phyloP scores from a whole-genome alignment of 1,140 invertebrate species.

The Colletes latitarsis region DNA sequence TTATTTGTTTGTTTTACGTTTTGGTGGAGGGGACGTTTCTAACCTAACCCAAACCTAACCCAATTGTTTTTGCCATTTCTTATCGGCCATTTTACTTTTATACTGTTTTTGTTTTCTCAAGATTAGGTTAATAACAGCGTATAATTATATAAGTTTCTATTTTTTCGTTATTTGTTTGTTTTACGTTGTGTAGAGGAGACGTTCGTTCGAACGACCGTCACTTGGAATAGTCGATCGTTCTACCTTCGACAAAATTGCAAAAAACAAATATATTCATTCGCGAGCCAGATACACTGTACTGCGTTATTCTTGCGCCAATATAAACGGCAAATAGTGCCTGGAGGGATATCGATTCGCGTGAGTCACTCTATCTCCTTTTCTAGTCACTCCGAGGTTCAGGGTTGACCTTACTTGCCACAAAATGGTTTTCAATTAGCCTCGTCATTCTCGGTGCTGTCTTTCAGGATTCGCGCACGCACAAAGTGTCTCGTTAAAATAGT shows the following conservation, averaged over 20 bases:
- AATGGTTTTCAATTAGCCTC: constrained; percentile 43
- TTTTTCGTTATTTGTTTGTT: too few relatives aligned
- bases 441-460: neutral
- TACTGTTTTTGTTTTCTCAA: too few relatives aligned
- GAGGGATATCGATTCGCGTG: constrained; percentile 71
- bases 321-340: constrained; percentile 48
- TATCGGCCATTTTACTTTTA: too few relatives aligned
- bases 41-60: too few relatives aligned
- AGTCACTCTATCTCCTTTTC: constrained; percentile 64
- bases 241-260: constrained; percentile 3
- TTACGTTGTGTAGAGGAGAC: too few relatives aligned
- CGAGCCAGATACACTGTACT: constrained; percentile 1
- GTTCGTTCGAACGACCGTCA: neutral
- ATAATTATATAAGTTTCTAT: too few relatives aligned
- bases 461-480: neutral
- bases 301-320: constrained; percentile 27
- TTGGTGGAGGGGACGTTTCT: too few relatives aligned
- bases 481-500: neutral
- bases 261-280: constrained; percentile 14
- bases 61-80: too few relatives aligned
- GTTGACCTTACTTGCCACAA: constrained; percentile 61
- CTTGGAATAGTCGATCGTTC: neutral
- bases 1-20: too few relatives aligned
- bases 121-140: too few relatives aligned
- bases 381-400: constrained; percentile 54